Base-by-base conservation (phyloP, 35 echinoderm and acorn worm species). In the Strongylocentrotus purpuratus region DNA sequence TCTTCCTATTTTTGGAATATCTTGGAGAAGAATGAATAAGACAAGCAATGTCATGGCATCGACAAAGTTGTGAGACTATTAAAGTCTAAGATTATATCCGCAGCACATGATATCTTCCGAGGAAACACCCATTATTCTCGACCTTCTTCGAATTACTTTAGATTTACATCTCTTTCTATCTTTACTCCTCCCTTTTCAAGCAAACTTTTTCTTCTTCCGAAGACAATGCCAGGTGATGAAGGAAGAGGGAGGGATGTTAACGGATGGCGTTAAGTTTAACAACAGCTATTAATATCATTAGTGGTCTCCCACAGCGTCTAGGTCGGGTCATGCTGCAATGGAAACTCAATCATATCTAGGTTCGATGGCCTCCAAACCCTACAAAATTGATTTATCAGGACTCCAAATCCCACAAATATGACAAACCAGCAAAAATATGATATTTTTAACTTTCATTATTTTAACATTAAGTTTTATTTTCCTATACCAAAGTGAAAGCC, bases 251-350 rank as follows among this genome's bases (percentile, higher is more conserved):
- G 65, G 7, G 20, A 22, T 78, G 65, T 78, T 78, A 78, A 78
- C 65, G 65, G 65, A 28, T 78, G 65, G 65, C 7, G 11, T 15
- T 78, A 7, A 78, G 65, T 28, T 78, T 78, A 78, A 78, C 7
- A 78, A n/a, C 65, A 78, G 65, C 20, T 78, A 78, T 78, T 78
- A 28, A 78, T 78, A 78, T 78, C 65, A 78, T 78, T 78, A 78
- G 65, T n/a, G 65, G 65, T 78, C 22, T 78, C 65, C 65, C 65
- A 78, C 65, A 78, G 65, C 65, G 5, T 28, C 20, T 78, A 78
- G 65, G 65, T n/a, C 65, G 25, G 65, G 20, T 28, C 4, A 78
- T 22, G 7, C 65, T 78, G 65, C 20, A 78, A 28, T 78, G 65
- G 65, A 78, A 78, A 31, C 65, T 78, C 65, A 22, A 78, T 78